phyloP scores from a whole-genome alignment of 2,113 vertebrate species.

The Larimichthys crocea region DNA sequence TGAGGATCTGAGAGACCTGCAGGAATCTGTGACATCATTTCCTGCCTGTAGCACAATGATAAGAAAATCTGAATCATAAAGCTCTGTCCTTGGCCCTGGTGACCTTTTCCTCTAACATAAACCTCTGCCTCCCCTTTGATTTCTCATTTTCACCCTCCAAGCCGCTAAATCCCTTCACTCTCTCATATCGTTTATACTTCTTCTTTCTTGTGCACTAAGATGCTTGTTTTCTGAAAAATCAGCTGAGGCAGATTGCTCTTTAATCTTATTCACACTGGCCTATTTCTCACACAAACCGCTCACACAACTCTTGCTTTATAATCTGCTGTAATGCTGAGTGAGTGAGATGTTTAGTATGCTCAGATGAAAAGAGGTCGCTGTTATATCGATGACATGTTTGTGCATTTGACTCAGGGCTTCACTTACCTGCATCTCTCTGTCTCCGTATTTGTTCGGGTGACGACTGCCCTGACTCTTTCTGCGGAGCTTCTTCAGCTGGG shows the following conservation, averaged over 20 bases:
- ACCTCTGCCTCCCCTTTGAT: background rate
- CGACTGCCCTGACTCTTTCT: slow-evolving; percentile 88
- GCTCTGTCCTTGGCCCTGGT: background rate
- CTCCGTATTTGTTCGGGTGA: slow-evolving; percentile 90
- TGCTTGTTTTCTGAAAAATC: slow-evolving; percentile 62
- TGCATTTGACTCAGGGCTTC: background rate
- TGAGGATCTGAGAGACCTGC: background rate
- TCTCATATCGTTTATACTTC: slow-evolving; percentile 46
- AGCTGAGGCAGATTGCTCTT: slow-evolving; percentile 66
- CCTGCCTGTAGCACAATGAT: slow-evolving; percentile 53
- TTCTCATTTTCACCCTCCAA: background rate
- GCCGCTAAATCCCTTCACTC: slow-evolving; percentile 37
- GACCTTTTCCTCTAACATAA: slow-evolving; percentile 38
- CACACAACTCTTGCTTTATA: slow-evolving; percentile 34
- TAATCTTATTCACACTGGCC: slow-evolving; percentile 63
- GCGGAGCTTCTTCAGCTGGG: slow-evolving; percentile 89
- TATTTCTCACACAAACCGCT: slow-evolving; percentile 44
- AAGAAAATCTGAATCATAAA: slow-evolving; percentile 46
- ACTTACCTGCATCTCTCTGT: slow-evolving; percentile 88
- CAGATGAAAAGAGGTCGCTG: slow-evolving; percentile 14
- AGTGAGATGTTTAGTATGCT: slow-evolving; percentile 27
- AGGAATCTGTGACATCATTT: slow-evolving; percentile 57
- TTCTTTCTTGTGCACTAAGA: slow-evolving; percentile 8
- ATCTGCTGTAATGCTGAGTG: slow-evolving; percentile 42
- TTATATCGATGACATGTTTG: background rate